These are phyloP conservation scores for Troilus luridus DNA, from an alignment of 2,888 invertebrate species.

Conservation along the genomic window DNA sequence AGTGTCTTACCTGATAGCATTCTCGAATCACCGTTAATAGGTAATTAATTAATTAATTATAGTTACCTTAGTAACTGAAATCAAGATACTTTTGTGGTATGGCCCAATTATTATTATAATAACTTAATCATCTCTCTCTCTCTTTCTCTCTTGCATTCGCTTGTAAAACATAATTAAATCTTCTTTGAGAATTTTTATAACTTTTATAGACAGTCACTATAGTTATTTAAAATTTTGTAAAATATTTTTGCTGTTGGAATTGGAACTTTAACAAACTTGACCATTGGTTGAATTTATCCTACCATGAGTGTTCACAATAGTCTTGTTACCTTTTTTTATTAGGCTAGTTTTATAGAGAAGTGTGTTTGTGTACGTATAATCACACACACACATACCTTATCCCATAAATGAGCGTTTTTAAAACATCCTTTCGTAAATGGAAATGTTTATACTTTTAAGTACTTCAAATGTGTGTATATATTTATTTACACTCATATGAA, in stretches of 20 bases:
- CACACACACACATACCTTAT: not conserved
- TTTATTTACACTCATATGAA: not conserved
- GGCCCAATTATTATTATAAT: too few species aligned
- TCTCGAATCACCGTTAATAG: too few species aligned
- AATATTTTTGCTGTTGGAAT: not conserved
- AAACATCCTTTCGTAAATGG: not conserved
- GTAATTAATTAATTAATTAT: too few species aligned
- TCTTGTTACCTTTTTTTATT: conserved; percentile 60
- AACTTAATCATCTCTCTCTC: not conserved
- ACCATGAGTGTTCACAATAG: conserved; percentile 63
- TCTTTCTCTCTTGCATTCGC: not conserved
- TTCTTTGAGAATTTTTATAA: not conserved
- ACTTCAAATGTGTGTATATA: not conserved
- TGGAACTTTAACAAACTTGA: conserved; percentile 59
- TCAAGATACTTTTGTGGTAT: too few species aligned
- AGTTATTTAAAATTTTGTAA: not conserved
- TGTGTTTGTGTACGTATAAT: not conserved
- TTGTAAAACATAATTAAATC: not conserved
- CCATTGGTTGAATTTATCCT: conserved; percentile 59
- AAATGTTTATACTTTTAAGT: not conserved
- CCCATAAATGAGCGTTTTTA: not conserved
- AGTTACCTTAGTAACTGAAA: too few species aligned
- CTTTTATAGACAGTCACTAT: not conserved
- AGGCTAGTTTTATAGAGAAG: conserved; percentile 56
- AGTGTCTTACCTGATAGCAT: too few species aligned